phyloP scores from a whole-genome alignment of 2,888 invertebrate species.

The Cryptus viduatorius region DNA sequence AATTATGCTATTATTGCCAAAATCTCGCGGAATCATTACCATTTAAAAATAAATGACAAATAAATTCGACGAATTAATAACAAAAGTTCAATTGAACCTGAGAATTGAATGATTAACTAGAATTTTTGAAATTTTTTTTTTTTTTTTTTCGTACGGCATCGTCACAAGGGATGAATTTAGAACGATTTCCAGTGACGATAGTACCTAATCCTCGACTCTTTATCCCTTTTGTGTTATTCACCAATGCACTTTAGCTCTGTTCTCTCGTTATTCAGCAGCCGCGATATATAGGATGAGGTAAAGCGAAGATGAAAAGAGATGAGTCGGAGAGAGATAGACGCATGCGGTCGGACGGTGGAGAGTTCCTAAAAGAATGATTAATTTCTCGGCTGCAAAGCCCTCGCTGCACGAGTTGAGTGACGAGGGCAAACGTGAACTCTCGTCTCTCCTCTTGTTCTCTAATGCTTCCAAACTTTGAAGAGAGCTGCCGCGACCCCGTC shows the following conservation, averaged over 20 bases:
- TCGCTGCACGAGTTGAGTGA: constrained; percentile 2
- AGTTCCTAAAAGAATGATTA: constrained; percentile 57
- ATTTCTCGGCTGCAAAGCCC: constrained; percentile 37
- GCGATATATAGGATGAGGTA: not conserved
- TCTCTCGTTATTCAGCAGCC: not conserved
- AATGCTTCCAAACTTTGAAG: constrained; percentile 53
- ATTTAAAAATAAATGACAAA: not conserved
- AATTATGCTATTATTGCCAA: too few relatives aligned
- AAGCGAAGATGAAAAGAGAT: constrained; percentile 26
- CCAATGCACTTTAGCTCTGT: constrained; percentile 2
- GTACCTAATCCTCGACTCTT: not conserved
- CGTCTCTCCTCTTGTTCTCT: constrained; percentile 52
- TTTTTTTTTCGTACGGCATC: too few relatives aligned
- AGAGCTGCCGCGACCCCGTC: constrained; percentile 10
- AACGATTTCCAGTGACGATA: not conserved
- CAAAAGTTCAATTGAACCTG: not conserved
- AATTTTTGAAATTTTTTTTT: too few relatives aligned
- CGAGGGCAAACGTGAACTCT: constrained; percentile 42
- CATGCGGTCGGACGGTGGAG: constrained; percentile 5
- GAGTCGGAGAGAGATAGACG: not conserved
- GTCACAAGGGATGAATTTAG: too few relatives aligned
- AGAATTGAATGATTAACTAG: too few relatives aligned
- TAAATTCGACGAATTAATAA: not conserved
- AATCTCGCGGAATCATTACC: too few relatives aligned
- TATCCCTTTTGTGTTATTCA: not conserved